A percentile compares a stretch with the other conserved stretches of the same genome.
Evolutionary conservation across 2,113 vertebrate genomes (phyloP).

Genomic region (Cyanoderma ruficeps): DNA sequence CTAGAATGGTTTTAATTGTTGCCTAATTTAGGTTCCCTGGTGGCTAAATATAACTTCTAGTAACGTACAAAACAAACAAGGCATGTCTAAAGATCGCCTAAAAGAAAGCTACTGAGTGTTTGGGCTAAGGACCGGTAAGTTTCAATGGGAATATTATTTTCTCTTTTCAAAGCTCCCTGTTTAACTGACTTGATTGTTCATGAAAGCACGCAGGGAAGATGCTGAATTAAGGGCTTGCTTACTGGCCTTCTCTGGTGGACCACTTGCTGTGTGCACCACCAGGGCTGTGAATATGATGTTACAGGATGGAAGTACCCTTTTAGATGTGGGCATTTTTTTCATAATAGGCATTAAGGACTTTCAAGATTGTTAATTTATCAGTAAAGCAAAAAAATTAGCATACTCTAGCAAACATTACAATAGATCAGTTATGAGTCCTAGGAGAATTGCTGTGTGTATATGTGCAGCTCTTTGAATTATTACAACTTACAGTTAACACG

Average conservation of each 20-base stretch:
- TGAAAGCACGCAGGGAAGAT: background rate
- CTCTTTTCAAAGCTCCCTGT: background rate
- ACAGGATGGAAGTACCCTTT: background rate
- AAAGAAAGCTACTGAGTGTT: background rate
- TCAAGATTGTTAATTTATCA: background rate
- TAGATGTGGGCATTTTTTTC: background rate
- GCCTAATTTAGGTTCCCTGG: background rate
- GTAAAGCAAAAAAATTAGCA: background rate
- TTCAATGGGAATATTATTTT: background rate
- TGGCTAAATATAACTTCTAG: background rate
- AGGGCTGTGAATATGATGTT: background rate
- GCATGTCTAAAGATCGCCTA: background rate
- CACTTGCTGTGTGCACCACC: background rate
- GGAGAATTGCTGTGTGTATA: background rate
- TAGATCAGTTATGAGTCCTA: background rate
- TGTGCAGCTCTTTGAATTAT: background rate
- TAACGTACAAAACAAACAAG: background rate
- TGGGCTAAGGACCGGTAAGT: background rate
- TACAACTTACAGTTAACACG: background rate
- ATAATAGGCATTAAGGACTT: background rate
- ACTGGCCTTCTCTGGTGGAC: background rate
- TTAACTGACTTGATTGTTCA: background rate
- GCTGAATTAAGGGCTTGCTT: background rate
- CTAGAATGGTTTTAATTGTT: background rate
- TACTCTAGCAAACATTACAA: background rate